Evolutionary conservation across 1,140 invertebrate genomes (phyloP).

Genomic region (Daktulosphaira vitifoliae): DNA sequence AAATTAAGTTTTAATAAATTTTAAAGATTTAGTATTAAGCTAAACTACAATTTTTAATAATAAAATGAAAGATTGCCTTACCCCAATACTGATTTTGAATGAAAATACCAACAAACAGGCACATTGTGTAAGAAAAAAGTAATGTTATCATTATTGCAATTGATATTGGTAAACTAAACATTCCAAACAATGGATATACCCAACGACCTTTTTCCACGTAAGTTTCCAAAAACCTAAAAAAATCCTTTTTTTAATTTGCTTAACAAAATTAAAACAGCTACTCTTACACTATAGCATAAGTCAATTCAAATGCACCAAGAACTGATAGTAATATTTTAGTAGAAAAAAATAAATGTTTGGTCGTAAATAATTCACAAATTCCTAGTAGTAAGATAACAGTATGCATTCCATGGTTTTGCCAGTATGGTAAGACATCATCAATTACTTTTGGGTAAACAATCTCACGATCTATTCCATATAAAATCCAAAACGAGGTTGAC

Average conservation of each 20-base stretch:
- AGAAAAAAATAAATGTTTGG: slow-evolving; percentile 59
- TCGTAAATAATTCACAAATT: slow-evolving; percentile 57
- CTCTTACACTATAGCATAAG: slow-evolving; percentile 28
- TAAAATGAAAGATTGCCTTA: not conserved
- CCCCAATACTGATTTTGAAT: slow-evolving; percentile 22
- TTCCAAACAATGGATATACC: slow-evolving; percentile 25
- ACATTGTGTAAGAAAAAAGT: not conserved
- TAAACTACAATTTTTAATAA: no score
- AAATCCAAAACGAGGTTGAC: slow-evolving; percentile 54
- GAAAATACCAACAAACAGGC: slow-evolving; percentile 10
- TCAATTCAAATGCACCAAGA: not conserved
- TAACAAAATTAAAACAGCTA: not conserved
- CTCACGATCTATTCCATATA: slow-evolving; percentile 58
- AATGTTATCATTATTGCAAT: not conserved
- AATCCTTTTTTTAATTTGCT: not conserved
- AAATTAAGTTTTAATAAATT: no score
- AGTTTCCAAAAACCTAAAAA: slow-evolving; percentile 22
- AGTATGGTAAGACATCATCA: slow-evolving; percentile 54
- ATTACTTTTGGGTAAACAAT: slow-evolving; percentile 55
- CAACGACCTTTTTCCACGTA: slow-evolving; percentile 31
- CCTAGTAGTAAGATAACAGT: slow-evolving; percentile 59
- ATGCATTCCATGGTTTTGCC: slow-evolving; percentile 62
- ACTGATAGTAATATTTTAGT: not conserved
- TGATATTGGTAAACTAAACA: not conserved
- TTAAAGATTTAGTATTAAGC: no score